Percentiles rank a stretch among this genome's conserved stretches.
These are phyloP conservation scores for Scortum barcoo DNA, from an alignment of 2,113 vertebrate genomes.

Conservation along the genomic window DNA sequence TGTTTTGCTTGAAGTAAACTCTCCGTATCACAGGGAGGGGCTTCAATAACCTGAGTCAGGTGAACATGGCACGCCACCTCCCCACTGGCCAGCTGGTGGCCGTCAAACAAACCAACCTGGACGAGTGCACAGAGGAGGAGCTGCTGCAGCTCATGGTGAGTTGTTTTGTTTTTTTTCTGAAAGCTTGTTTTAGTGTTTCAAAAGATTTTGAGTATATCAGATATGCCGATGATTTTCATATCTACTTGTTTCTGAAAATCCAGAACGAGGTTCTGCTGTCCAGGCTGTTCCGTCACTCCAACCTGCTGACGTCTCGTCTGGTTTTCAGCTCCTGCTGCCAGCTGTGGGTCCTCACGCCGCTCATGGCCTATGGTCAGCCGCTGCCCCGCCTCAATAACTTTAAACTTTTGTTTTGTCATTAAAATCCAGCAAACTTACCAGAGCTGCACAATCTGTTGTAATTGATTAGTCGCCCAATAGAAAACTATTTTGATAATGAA, in stretches of 20 bases:
- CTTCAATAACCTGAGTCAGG: slow-evolving; percentile 93
- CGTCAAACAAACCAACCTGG: slow-evolving; percentile 94
- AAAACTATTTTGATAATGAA: too few relatives aligned
- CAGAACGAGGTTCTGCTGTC: slow-evolving; percentile 94
- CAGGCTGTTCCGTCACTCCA: slow-evolving; percentile 92
- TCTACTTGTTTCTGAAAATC: slow-evolving; percentile 45
- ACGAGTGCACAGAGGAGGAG: slow-evolving; percentile 94
- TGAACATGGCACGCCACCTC: slow-evolving; percentile 91
- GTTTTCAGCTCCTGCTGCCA: slow-evolving; percentile 94
- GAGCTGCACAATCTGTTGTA: background rate
- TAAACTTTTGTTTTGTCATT: background rate
- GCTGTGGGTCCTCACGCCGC: slow-evolving; percentile 96
- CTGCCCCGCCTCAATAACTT: background rate
- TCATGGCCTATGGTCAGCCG: slow-evolving; percentile 95
- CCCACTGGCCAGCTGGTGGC: slow-evolving; percentile 92
- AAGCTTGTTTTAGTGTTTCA: background rate
- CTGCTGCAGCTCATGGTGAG: slow-evolving; percentile 93
- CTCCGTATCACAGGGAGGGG: slow-evolving; percentile 86
- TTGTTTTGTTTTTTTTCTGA: background rate
- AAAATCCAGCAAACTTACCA: background rate
- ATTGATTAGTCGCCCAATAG: too few relatives aligned
- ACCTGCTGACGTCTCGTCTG: slow-evolving; percentile 92
- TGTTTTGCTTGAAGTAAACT: background rate
- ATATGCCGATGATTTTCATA: background rate
- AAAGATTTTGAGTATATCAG: background rate